Conservation (phyloP, 2,113 vertebrate species). For the Paradisaea rubra region DNA sequence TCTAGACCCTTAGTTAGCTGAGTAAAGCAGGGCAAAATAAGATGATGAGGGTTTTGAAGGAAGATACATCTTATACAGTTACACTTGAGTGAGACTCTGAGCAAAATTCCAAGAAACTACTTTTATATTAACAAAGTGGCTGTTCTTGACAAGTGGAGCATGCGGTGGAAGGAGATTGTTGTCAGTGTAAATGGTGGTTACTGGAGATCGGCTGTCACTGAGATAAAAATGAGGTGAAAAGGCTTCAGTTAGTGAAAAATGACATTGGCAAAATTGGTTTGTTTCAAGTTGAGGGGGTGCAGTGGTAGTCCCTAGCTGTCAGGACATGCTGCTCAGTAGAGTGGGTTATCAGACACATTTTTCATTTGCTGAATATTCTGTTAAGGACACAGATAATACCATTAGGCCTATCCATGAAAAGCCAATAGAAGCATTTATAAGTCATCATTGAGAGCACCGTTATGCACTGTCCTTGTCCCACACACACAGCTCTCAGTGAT, state of each 20-base stretch:
- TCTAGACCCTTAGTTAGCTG: not conserved
- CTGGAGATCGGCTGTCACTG: constrained; percentile 22
- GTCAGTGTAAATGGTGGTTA: constrained; percentile 55
- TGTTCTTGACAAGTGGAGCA: constrained; percentile 49
- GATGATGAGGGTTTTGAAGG: not conserved
- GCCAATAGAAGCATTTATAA: not conserved
- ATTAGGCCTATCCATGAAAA: not conserved
- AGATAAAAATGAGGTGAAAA: constrained; percentile 53
- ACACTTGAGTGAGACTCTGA: constrained; percentile 14
- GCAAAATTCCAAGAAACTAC: constrained; percentile 25
- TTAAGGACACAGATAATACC: not conserved
- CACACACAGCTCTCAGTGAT: not conserved
- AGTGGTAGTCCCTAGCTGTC: constrained; percentile 19
- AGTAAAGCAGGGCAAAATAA: not conserved
- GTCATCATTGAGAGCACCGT: not conserved
- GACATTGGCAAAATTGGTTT: constrained; percentile 54
- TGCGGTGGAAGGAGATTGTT: constrained; percentile 50
- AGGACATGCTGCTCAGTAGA: constrained; percentile 7
- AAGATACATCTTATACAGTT: not conserved
- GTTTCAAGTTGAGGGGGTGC: not conserved
- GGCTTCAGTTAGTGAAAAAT: constrained; percentile 43
- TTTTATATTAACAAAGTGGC: constrained; percentile 11
- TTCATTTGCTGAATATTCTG: constrained; percentile 3
- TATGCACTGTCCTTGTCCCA: not conserved
- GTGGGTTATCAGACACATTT: not conserved